Base-by-base conservation (phyloP, 2,113 vertebrate species). In the Nothobranchius kuhntae region DNA sequence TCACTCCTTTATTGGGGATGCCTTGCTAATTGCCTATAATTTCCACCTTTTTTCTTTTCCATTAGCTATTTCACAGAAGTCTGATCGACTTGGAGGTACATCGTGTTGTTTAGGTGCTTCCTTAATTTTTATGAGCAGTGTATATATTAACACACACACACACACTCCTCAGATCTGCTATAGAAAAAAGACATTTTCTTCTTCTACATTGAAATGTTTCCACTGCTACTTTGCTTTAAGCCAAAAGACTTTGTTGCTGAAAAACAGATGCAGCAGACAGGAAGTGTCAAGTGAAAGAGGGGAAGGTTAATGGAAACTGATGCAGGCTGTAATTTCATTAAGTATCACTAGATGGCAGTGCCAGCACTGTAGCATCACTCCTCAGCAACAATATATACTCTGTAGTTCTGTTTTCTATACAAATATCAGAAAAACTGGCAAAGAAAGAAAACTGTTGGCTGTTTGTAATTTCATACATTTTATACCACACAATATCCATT, bases 311-410 rank as follows among this genome's bases (percentile, higher is more conserved):
- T 80, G 74, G 77, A 86, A 71, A 84, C 54, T 70, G 83, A 86
- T 80, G 80, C 79, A 70, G 83, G 86, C 77, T 87, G 86, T 56
- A 70, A 64, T 88, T 81, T 83, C 80, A 79, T 75, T 71, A 78
- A 86, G 77, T 42, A 80, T 90, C 89, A 87, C 73, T 84, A 90
- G 91, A 85, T 86, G 92, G 91, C 92, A 93, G 92, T 90, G 91
- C 91, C 91, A 87, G 92, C 92, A 93, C 92, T 93, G 91, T 84
- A 85, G 73, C 71, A 63, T 84, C 78, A 52, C 70, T 85, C 71
- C 65, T 73, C 68, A 75, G 76, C 82, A 84, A 77, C 78, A 86
- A 84, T 81, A 86, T 77, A 84, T 86, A 70, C 73, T 83, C 68
- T 87, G 68, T 9, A 81, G 67, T 75, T 60, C 38, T 80, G 57